phyloP scores from a whole-genome alignment of 2,113 vertebrate genomes.

The Pterocles burchelli region DNA sequence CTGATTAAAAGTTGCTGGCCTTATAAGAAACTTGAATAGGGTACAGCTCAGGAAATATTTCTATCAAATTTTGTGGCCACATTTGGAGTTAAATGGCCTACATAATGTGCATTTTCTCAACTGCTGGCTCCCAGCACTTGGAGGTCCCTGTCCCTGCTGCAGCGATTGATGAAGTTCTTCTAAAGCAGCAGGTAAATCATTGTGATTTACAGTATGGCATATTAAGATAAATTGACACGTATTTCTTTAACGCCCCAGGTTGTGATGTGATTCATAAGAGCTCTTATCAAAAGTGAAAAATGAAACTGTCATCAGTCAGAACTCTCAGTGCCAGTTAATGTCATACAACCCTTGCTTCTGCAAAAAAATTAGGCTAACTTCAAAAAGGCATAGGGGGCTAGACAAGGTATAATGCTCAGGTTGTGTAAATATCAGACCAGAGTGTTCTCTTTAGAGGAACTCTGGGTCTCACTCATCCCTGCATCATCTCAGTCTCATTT shows the following conservation, averaged over 20 bases:
- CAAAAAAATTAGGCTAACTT: background rate
- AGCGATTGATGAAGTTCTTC: background rate
- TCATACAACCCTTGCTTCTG: background rate
- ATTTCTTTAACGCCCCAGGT: background rate
- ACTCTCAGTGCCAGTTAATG: background rate
- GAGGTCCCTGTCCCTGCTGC: background rate
- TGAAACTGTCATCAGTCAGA: background rate
- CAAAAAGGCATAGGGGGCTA: background rate
- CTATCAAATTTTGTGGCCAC: background rate
- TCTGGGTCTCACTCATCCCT: background rate
- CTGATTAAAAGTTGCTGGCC: background rate
- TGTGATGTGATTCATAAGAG: background rate
- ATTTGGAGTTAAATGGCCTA: background rate
- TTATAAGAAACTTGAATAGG: background rate
- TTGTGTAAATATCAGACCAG: background rate
- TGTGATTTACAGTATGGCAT: background rate
- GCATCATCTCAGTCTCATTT: background rate
- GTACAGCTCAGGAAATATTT: background rate
- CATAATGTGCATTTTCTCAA: background rate
- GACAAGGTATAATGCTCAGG: background rate
- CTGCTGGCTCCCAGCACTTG: background rate
- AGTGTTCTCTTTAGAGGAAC: background rate
- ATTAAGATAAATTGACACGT: background rate
- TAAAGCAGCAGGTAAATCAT: background rate
- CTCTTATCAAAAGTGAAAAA: slow-evolving; percentile 1